Evolutionary conservation across 2,113 vertebrate species (phyloP).

Genomic region (Bujurquina vittata): DNA sequence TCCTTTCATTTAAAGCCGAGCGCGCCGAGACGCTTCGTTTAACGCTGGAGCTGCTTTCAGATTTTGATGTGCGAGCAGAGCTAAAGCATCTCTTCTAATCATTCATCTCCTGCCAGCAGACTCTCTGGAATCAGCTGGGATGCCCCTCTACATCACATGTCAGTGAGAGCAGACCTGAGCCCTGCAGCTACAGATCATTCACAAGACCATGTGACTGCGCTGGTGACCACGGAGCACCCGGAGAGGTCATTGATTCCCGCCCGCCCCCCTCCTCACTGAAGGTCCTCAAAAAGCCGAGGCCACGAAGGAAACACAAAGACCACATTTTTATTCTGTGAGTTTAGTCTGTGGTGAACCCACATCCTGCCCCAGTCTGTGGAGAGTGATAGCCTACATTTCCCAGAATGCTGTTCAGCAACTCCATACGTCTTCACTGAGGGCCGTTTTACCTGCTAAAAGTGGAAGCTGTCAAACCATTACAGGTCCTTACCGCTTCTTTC

Average conservation of each 20-base stretch:
- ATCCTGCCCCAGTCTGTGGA: background rate
- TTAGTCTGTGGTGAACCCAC: background rate
- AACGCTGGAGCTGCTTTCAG: background rate
- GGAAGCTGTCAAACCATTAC: too few species aligned
- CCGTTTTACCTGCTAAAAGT: background rate
- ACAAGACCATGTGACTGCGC: background rate
- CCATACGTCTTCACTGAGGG: background rate
- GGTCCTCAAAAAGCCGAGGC: background rate
- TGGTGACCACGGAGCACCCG: background rate
- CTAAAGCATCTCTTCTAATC: background rate
- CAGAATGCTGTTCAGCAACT: background rate
- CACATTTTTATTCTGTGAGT: background rate
- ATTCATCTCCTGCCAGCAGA: background rate
- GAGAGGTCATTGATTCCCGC: background rate
- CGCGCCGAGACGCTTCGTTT: background rate
- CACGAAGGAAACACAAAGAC: background rate
- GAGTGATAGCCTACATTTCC: background rate
- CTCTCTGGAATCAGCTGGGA: background rate
- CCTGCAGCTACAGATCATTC: background rate
- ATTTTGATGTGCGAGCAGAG: background rate
- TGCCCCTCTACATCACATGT: slow-evolving; percentile 25
- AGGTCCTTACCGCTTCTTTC: too few species aligned
- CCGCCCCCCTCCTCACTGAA: background rate
- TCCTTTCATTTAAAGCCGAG: background rate
- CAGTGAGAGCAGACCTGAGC: background rate